Percentiles rank a stretch among this genome's conserved stretches.
phyloP scores from a whole-genome alignment of 2,888 invertebrate species.

The Alcis repandata region DNA sequence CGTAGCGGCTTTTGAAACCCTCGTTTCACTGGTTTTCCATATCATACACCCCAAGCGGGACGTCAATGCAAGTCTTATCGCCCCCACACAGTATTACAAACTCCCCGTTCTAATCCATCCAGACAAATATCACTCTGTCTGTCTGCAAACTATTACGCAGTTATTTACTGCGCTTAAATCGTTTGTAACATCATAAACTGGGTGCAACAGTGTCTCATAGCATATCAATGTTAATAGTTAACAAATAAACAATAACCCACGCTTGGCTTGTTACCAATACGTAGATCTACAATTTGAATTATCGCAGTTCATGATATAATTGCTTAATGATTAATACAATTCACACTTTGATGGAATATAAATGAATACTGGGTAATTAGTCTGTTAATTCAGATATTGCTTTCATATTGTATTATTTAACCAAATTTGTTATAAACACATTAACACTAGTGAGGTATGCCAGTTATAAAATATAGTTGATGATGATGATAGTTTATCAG shows the following conservation, averaged over 20 bases:
- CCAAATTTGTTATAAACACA: too few relatives aligned
- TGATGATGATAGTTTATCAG: too few relatives aligned
- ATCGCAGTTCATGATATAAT: conserved; percentile 27
- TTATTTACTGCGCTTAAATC: conserved; percentile 8
- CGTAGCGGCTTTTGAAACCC: too few relatives aligned
- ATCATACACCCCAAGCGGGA: not conserved
- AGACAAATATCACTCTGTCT: not conserved
- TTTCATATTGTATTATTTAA: not conserved
- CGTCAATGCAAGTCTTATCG: not conserved
- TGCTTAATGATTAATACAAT: conserved; percentile 15
- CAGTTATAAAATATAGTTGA: too few relatives aligned
- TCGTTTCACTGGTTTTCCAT: not conserved
- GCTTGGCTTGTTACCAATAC: conserved; percentile 39
- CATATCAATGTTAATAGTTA: conserved; percentile 37
- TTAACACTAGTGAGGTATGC: too few relatives aligned
- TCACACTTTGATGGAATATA: conserved; percentile 6
- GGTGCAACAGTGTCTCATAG: conserved; percentile 40
- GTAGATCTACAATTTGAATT: conserved; percentile 32
- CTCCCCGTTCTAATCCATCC: not conserved
- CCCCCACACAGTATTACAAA: too few relatives aligned
- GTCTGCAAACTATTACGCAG: not conserved
- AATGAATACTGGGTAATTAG: conserved; percentile 2
- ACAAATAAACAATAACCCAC: conserved; percentile 42
- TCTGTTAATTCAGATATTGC: not conserved
- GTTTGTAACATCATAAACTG: conserved; percentile 27